Percentiles rank a stretch among this genome's conserved stretches.
phyloP scores from a whole-genome alignment of 2,888 invertebrate genomes.

The Drosophila mimica region DNA sequence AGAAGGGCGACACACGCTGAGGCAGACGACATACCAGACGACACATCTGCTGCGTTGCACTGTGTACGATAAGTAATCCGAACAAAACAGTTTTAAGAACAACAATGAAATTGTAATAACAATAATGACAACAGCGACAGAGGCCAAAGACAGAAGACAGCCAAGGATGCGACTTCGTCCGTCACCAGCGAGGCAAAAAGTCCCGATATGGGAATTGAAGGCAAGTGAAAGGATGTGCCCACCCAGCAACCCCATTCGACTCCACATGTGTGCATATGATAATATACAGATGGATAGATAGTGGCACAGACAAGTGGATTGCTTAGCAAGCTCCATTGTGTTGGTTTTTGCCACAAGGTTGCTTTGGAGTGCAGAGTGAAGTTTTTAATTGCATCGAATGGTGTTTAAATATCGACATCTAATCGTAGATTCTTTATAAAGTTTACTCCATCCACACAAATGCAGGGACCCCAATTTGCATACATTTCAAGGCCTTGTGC shows the following conservation, averaged over 20 bases:
- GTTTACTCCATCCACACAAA: not conserved
- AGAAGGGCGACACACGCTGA: constrained; percentile 11
- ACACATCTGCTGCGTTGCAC: constrained; percentile 59
- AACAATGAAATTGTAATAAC: constrained; percentile 67
- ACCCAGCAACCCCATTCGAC: not conserved
- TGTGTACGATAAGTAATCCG: constrained; percentile 63
- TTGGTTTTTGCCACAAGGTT: constrained; percentile 23
- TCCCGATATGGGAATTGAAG: constrained; percentile 54
- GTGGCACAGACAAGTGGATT: constrained; percentile 23
- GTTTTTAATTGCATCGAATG: not conserved
- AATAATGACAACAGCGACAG: constrained; percentile 57
- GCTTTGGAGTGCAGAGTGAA: not conserved
- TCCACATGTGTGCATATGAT: constrained; percentile 28
- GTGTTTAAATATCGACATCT: not conserved
- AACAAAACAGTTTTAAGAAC: constrained; percentile 50
- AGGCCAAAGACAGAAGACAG: constrained; percentile 25
- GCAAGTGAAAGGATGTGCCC: constrained; percentile 20
- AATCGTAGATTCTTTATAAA: not conserved
- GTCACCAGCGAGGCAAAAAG: constrained; percentile 42
- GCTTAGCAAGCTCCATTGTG: constrained; percentile 24
- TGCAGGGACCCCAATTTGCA: constrained; percentile 45
- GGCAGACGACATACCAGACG: constrained; percentile 33
- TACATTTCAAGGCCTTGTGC: constrained; percentile 43
- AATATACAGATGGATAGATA: constrained; percentile 38
- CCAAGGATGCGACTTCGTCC: constrained; percentile 50